Base-by-base conservation (phyloP, 2,888 invertebrate species). In the Microplitis manilae region DNA sequence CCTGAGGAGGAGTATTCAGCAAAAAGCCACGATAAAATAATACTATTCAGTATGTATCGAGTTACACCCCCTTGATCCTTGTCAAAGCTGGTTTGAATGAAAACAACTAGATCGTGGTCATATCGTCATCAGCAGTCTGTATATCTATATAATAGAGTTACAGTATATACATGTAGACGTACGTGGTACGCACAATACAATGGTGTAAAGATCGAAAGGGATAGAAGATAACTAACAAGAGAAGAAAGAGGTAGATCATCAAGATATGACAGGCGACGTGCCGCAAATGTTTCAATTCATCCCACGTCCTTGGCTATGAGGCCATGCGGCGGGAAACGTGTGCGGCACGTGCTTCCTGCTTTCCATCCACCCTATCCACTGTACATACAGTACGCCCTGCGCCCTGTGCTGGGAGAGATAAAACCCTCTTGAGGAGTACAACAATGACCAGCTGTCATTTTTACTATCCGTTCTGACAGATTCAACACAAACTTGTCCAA, bases 221-320 rank as follows among this genome's bases (percentile, higher is more conserved):
- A 68, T 39, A 68, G 30, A 68, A 68, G 68, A 68, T 68, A 68
- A 68, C 40, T 15, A 40, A 38, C 30, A 17, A 60, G 67, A 59
- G 73, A 65, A 20, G 30, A n/a, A 30, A 17, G 60, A 73, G 50
- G 62, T 67, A 68, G 68, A 73, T 68, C 76, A 76, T 76, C 76
- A 76, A 71, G 76, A 70, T 64, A 76, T 76, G 76, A 71, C 76
- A 76, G 76, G 74, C 75, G 75, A 80, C 81, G 76, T 69, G 80
- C 68, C 72, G 77, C 78, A 80, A 78, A 81, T 77, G 77, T 81
- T 79, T 80, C 79, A 79, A 79, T 79, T 79, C 75, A 73, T 79
- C 75, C 76, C 75, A 68, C 59, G 76, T 72, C 78, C 59, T 39
- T 20, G 15, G n/a, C 15, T 20, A 20, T 13, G 38, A 8, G 13